Evolutionary conservation across 2,797 vertebrate species (phyloP).

Genomic region (Rhyacichthys aspro): DNA sequence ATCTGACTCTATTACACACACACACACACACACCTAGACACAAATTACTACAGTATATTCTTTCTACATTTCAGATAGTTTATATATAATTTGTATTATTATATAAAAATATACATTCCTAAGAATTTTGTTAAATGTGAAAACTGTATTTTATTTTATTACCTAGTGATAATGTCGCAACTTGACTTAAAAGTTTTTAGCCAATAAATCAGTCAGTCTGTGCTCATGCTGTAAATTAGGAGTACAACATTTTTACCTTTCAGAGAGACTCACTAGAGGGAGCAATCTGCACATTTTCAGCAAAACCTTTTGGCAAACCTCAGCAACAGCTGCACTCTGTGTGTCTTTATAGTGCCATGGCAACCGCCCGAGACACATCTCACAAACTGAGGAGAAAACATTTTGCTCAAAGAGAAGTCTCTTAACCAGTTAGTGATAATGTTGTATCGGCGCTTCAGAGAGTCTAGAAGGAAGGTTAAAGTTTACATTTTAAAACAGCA

Average conservation of each 20-base stretch:
- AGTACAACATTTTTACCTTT: neutral
- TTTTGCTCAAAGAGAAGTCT: conserved; percentile 32
- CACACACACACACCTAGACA: conserved; percentile 6
- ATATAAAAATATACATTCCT: too few species aligned
- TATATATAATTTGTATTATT: too few species aligned
- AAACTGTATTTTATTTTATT: too few species aligned
- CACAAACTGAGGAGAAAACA: conserved; percentile 30
- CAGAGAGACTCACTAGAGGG: conserved; percentile 67
- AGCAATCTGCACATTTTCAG: conserved; percentile 43
- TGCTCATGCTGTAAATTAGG: too few species aligned
- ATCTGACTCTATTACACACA: conserved; percentile 4
- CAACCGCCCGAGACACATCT: conserved; percentile 59
- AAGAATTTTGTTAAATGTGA: too few species aligned
- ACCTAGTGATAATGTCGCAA: too few species aligned
- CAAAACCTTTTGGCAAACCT: neutral
- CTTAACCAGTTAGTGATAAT: conserved; percentile 54
- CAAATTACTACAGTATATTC: neutral
- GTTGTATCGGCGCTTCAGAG: conserved; percentile 36
- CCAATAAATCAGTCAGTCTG: too few species aligned
- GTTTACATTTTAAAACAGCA: too few species aligned
- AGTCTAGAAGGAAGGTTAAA: conserved; percentile 20
- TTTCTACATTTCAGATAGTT: too few species aligned
- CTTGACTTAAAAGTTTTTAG: too few species aligned
- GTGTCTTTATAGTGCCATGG: conserved; percentile 46
- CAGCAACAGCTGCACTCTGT: conserved; percentile 44